These are phyloP conservation scores for Tetragonula clypearis DNA, from an alignment of 1,140 invertebrate genomes.

Conservation along the genomic window DNA sequence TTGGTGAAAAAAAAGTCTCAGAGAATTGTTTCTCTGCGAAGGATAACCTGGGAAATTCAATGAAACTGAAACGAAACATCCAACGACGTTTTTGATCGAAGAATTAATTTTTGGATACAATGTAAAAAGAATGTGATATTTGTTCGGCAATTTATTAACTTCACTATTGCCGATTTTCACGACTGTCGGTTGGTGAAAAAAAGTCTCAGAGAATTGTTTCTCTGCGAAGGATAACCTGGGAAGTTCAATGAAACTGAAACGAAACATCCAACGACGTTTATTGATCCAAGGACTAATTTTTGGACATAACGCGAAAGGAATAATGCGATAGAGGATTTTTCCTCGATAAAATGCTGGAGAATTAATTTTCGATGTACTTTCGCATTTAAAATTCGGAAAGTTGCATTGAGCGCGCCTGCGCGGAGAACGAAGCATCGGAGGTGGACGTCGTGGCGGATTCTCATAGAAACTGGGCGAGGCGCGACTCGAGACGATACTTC, in stretches of 20 bases:
- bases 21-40: neutral
- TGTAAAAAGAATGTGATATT: neutral
- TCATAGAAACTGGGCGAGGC: slow-evolving; percentile 26
- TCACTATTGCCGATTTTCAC: neutral
- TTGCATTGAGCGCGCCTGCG: too few species aligned
- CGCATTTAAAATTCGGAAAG: too few species aligned
- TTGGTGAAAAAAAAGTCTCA: neutral
- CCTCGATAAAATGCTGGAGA: too few species aligned
- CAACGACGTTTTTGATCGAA: too few species aligned
- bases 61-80: too few species aligned
- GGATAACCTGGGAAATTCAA: neutral
- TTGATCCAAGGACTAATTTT: too few species aligned
- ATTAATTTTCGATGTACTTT: too few species aligned
- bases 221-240: neutral
- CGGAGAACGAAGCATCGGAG: neutral
- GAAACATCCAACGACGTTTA: too few species aligned
- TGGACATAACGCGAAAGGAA: too few species aligned
- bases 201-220: neutral
- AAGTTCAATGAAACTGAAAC: neutral
- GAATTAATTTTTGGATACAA: neutral
- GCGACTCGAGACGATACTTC: slow-evolving; percentile 32
- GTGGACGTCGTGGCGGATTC: neutral
- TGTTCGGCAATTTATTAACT: neutral
- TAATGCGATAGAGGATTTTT: too few species aligned
- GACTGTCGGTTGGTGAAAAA: neutral